phyloP scores from a whole-genome alignment of 2,113 vertebrate genomes.

The Melierax canorus region DNA sequence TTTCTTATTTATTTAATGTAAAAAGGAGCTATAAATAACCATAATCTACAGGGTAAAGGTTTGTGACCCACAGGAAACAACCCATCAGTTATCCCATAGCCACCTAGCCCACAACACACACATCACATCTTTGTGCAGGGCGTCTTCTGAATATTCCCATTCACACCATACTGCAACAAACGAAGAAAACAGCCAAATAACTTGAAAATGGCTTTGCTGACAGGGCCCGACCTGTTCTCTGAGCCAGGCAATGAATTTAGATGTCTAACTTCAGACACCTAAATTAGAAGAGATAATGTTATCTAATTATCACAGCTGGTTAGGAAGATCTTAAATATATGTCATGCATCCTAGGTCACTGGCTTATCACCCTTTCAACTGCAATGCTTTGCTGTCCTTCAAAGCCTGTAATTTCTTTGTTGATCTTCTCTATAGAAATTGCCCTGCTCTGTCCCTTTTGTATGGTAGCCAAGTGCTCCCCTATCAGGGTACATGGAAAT shows the following conservation, averaged over 20 bases:
- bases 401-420: neutral
- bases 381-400: neutral
- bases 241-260: neutral
- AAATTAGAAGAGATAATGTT: neutral
- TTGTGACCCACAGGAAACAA: neutral
- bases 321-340: neutral
- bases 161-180: neutral
- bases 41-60: neutral
- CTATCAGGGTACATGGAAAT: neutral
- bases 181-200: neutral
- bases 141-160: neutral
- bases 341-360: neutral
- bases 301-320: neutral
- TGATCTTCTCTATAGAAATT: neutral
- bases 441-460: neutral
- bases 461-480: neutral
- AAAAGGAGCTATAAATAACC: neutral
- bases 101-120: neutral
- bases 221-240: neutral
- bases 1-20: neutral
- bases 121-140: rapidly evolving
- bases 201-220: neutral
- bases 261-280: neutral
- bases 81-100: neutral
- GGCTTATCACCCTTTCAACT: neutral